phyloP scores from a whole-genome alignment of 37 sponge, comb jelly and placozoan genomes.

The Bolinopsis microptera region DNA sequence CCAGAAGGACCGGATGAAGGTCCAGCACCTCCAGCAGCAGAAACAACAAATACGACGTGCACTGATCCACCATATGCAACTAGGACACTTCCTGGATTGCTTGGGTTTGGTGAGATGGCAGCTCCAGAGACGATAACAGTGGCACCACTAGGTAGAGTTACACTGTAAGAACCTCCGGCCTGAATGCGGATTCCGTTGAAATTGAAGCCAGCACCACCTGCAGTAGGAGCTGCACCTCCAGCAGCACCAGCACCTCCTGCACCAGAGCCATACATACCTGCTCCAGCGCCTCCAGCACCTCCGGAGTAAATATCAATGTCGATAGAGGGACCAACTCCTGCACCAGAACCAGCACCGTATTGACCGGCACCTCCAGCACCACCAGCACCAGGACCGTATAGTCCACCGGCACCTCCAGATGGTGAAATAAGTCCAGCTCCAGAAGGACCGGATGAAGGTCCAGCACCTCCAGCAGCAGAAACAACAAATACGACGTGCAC shows the following conservation, averaged over 20 bases:
- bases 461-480: conserved; percentile 32
- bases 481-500: background rate
- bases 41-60: background rate
- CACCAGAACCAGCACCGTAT: background rate
- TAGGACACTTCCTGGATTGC: conserved; percentile 36
- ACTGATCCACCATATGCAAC: background rate
- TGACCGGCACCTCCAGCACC: background rate
- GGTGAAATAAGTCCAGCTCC: no score
- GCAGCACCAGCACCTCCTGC: background rate
- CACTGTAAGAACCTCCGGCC: conserved; percentile 30
- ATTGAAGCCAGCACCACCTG: background rate
- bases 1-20: background rate
- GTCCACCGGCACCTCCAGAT: conserved; percentile 18
- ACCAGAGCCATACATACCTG: background rate
- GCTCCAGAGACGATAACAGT: conserved; percentile 21
- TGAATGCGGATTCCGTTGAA: conserved; percentile 1
- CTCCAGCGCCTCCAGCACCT: background rate
- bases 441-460: background rate
- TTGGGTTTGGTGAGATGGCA: conserved; percentile 29
- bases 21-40: conserved; percentile 32
- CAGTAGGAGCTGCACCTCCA: background rate
- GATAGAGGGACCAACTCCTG: background rate
- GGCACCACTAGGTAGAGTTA: conserved; percentile 14
- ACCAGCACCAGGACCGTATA: background rate
- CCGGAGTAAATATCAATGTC: no score